These are phyloP conservation scores for Ciconia stormi DNA, from an alignment of 2,113 vertebrate species.

Conservation along the genomic window DNA sequence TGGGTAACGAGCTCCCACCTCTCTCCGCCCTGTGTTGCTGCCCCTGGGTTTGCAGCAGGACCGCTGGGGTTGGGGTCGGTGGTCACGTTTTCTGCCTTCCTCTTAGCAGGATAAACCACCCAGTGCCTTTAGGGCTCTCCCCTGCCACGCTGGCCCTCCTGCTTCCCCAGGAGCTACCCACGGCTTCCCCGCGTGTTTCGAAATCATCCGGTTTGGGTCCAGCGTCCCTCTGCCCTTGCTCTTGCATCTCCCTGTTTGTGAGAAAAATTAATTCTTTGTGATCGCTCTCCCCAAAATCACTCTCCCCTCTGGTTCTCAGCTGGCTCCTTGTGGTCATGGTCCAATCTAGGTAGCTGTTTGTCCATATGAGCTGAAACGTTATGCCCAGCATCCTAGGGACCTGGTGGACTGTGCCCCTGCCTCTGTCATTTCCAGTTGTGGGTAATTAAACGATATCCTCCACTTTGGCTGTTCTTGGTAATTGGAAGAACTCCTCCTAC, in stretches of 20 bases:
- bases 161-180: background rate
- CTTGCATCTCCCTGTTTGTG: background rate
- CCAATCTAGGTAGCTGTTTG: background rate
- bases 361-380: background rate
- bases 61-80: rapidly evolving
- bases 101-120: background rate
- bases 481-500: background rate
- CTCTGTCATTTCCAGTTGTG: background rate
- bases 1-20: background rate
- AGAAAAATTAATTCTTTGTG: background rate
- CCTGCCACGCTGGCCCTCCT: background rate
- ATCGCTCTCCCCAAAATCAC: background rate
- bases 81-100: background rate
- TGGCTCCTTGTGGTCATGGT: background rate
- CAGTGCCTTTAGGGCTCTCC: background rate
- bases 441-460: background rate
- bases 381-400: background rate
- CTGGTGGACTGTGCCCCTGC: background rate
- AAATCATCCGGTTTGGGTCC: background rate
- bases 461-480: background rate
- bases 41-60: background rate
- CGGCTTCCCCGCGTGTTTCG: rapidly evolving
- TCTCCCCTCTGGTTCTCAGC: background rate
- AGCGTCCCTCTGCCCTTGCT: background rate
- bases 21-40: background rate